Evolutionary conservation across 1,140 invertebrate species (phyloP), one percentile per base, ranked within the genome.

Genomic region (Melitaea cinxia): DNA sequence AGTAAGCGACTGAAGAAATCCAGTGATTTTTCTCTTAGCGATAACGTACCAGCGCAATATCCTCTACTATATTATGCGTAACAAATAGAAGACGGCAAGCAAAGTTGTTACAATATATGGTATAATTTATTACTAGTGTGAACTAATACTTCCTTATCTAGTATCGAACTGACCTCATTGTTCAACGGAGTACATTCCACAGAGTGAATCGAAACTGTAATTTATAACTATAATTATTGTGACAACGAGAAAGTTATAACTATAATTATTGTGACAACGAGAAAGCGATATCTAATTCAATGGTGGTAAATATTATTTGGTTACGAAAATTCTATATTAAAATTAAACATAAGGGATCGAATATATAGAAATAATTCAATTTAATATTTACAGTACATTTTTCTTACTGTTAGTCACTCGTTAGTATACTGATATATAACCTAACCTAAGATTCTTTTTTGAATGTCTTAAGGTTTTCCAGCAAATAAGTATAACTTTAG

Each of bases 31-130:
- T 57, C 54, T 42, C 26, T 23, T 6, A 9, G 21, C 37, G 37
- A 57, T 57, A 57, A 21, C 19, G 19, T 23, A 14, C 12, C 53
- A 28, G 35, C 45, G 54, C 33, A 45, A 15, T 42, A 26, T 42
- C 35, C 23, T 39, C 23, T 57, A 42, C 21, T 47, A 47, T 47
- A 17, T 57, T 23, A 26, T 37, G 12, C 33, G 54, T 28, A 37
- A 57, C 54, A 57, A 42, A 57, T 57, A 57, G 23, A 21, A 57
- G 23, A 14, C 54, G 37, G 14, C 37, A n/a, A n/a, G n/a, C 37
- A 26, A 57, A 57, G 54, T 45, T 57, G 37, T 37, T 42, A 45
- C 45, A 57, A 57, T 45, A 28, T 42, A 45, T 56, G n/a, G 21
- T n/a, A 17, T 56, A 56, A 56, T 56, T 26, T 56, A 23, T 56